A percentile compares a stretch with the other conserved stretches of the same genome.
phyloP scores from a whole-genome alignment of 2,888 invertebrate genomes.

The Drepana falcataria region DNA sequence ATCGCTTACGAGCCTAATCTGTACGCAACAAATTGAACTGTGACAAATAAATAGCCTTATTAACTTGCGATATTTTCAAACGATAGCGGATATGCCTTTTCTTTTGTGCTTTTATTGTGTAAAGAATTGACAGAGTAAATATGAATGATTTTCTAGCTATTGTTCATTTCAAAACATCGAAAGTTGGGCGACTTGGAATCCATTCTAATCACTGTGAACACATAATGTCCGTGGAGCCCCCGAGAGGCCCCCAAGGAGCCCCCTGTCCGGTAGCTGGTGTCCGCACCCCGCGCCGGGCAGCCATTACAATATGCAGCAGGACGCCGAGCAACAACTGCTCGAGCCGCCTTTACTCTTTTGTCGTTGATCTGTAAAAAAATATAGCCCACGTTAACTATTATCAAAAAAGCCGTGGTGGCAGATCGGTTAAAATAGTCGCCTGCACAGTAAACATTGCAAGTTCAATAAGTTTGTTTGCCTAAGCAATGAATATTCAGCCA shows the following conservation, averaged over 20 bases:
- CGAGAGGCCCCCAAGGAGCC: conserved; percentile 28
- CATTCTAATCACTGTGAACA: conserved; percentile 64
- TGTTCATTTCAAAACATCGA: conserved; percentile 55
- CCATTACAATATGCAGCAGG: conserved; percentile 95
- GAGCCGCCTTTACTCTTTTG: conserved; percentile 97
- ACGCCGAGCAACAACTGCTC: conserved; percentile 95
- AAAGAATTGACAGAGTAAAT: conserved; percentile 29
- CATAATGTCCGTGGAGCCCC: conserved; percentile 54
- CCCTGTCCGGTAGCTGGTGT: conserved; percentile 34
- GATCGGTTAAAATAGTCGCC: too few relatives aligned
- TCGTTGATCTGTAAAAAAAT: conserved; percentile 86
- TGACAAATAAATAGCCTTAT: conserved; percentile 14
- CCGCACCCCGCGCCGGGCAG: conserved; percentile 32
- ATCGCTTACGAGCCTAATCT: conserved; percentile 53
- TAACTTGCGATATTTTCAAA: conserved; percentile 57
- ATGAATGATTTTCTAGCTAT: conserved; percentile 24
- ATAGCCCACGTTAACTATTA: too few relatives aligned
- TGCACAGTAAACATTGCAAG: too few relatives aligned
- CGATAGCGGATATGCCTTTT: conserved; percentile 43
- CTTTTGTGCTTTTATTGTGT: conserved; percentile 24
- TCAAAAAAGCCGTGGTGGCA: too few relatives aligned
- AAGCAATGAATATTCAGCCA: too few relatives aligned
- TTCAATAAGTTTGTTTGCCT: too few relatives aligned
- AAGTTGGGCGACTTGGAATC: conserved; percentile 44
- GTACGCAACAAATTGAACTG: conserved; percentile 30